Evolutionary conservation across 1,140 invertebrate species (phyloP).

Genomic region (Nephila pilipes): DNA sequence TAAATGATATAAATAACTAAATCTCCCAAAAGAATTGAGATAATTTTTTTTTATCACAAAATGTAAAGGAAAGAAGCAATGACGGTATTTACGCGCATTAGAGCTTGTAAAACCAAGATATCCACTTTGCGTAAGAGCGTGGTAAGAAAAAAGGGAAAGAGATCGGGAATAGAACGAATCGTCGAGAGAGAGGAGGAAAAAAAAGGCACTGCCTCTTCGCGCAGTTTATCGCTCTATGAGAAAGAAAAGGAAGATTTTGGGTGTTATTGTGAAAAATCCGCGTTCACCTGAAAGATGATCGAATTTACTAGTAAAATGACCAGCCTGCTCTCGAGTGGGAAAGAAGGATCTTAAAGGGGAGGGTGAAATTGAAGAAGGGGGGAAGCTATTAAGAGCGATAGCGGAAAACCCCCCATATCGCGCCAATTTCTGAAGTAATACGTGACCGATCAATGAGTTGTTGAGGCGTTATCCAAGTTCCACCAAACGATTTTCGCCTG

Average conservation of each 20-base stretch:
- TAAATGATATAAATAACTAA: neutral
- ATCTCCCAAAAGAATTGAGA: neutral
- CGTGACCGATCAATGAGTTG: constrained; percentile 73
- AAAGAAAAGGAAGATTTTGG: constrained; percentile 27
- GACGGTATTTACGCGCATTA: neutral
- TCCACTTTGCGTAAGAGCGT: neutral
- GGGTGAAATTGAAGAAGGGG: neutral
- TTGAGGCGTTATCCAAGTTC: constrained; percentile 55
- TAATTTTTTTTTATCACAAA: neutral
- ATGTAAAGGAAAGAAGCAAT: neutral
- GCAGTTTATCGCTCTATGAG: constrained; percentile 7
- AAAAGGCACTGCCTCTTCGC: neutral
- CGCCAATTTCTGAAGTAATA: constrained; percentile 56
- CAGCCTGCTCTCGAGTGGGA: constrained; percentile 14
- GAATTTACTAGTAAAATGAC: constrained; percentile 64
- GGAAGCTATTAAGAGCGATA: constrained; percentile 50
- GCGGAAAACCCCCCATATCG: constrained; percentile 18
- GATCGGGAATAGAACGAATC: neutral
- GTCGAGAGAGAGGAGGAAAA: neutral
- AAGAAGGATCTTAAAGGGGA: neutral
- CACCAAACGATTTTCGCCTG: constrained; percentile 36
- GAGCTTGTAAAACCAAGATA: constrained; percentile 36
- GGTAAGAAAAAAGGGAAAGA: neutral
- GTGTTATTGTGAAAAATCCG: constrained; percentile 51
- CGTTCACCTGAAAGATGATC: constrained; percentile 43